These are phyloP conservation scores for Stenchaetothrips biformis DNA, from an alignment of 2,888 invertebrate species.

Conservation along the genomic window DNA sequence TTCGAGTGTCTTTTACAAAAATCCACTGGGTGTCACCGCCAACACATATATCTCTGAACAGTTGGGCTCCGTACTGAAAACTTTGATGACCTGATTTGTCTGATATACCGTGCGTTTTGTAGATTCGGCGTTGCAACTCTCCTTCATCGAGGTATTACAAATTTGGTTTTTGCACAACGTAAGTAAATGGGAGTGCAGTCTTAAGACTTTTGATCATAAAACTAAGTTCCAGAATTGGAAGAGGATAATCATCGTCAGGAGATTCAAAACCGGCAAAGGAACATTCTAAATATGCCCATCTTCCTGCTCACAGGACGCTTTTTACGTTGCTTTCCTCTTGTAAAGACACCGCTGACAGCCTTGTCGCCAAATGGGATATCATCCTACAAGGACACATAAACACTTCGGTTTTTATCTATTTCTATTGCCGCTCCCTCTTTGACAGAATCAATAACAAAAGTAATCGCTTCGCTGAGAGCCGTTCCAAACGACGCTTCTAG, in stretches of 20 bases:
- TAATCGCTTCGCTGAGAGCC: neutral
- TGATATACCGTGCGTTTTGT: too few relatives aligned
- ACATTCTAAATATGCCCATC: neutral
- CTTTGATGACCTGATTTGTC: too few relatives aligned
- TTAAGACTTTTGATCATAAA: too few relatives aligned
- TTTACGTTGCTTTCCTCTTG: neutral
- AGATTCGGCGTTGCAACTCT: too few relatives aligned
- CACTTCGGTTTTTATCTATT: neutral
- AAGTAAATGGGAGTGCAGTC: too few relatives aligned
- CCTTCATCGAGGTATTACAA: too few relatives aligned
- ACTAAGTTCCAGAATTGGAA: neutral
- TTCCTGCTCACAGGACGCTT: too few relatives aligned
- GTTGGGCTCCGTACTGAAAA: too few relatives aligned
- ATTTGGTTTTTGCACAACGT: too few relatives aligned
- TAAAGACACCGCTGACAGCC: neutral
- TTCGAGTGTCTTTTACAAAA: too few relatives aligned
- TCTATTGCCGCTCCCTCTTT: neutral
- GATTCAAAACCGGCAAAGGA: neutral
- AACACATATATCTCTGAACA: too few relatives aligned
- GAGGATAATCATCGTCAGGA: neutral
- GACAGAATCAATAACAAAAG: neutral
- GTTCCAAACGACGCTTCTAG: neutral
- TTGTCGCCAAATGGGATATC: neutral
- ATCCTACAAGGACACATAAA: neutral
- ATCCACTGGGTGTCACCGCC: too few relatives aligned